A percentile compares a stretch with the other conserved stretches of the same genome.
phyloP scores from a whole-genome alignment of 1,140 invertebrate species.

The Drosophila lini region DNA sequence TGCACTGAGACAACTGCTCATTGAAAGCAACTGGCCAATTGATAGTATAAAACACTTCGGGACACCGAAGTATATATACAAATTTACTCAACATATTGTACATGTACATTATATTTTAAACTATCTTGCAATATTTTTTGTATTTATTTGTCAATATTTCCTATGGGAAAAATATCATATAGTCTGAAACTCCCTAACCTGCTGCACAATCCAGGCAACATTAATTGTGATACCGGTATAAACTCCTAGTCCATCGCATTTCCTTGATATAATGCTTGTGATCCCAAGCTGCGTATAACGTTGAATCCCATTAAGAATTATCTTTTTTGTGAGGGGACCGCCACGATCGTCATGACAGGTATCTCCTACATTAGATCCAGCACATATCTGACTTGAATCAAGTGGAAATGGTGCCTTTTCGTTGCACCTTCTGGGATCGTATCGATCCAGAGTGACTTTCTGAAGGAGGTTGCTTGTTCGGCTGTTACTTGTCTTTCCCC shows the following conservation, averaged over 20 bases:
- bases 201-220: conserved; percentile 1
- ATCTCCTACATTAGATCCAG: too few relatives aligned
- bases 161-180: background rate
- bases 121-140: too few relatives aligned
- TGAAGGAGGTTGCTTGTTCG: background rate
- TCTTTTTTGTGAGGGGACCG: too few relatives aligned
- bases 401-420: rapidly evolving
- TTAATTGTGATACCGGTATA: background rate
- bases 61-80: background rate
- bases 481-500: background rate
- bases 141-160: background rate
- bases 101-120: too few relatives aligned
- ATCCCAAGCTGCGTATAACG: conserved; percentile 1
- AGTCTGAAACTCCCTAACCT: background rate
- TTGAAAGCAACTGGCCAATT: background rate
- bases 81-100: too few relatives aligned
- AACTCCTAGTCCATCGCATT: background rate
- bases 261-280: background rate
- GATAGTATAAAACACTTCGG: background rate
- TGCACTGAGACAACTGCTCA: background rate
- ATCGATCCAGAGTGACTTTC: background rate
- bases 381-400: too few relatives aligned
- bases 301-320: too few relatives aligned
- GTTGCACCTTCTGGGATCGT: background rate
- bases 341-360: too few relatives aligned